Conservation (phyloP, 2,113 vertebrate species). For the Nannospalax galili region DNA sequence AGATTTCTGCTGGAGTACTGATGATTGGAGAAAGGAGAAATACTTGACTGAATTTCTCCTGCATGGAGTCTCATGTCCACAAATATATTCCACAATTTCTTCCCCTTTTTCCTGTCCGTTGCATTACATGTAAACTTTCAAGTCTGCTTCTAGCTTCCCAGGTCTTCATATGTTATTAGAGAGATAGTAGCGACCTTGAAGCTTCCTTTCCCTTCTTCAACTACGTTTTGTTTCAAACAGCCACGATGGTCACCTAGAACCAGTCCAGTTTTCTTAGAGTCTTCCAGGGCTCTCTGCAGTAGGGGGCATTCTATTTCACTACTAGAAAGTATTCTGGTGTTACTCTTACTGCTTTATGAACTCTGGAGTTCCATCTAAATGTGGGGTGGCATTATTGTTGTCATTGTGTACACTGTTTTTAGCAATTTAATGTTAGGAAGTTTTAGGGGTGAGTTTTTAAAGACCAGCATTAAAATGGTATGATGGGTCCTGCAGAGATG, state of each 20-base stretch:
- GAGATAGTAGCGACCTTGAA: constrained; percentile 2
- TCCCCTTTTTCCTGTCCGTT: not conserved
- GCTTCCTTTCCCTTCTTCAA: constrained; percentile 10
- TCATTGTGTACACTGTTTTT: constrained; percentile 20
- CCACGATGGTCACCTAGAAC: not conserved
- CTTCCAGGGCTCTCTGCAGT: not conserved
- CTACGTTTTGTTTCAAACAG: constrained; percentile 34
- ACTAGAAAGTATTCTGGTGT: constrained; percentile 2
- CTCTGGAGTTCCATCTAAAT: constrained; percentile 32
- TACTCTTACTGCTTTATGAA: constrained; percentile 39
- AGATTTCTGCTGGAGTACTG: not conserved
- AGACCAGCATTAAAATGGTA: constrained; percentile 47
- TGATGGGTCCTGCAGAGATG: constrained; percentile 53
- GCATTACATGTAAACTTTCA: not conserved
- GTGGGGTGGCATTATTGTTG: constrained; percentile 19
- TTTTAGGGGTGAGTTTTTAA: constrained; percentile 48
- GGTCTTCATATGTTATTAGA: not conserved
- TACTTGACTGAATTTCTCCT: not conserved
- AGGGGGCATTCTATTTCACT: not conserved
- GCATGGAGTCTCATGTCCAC: not conserved
- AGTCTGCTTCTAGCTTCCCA: not conserved
- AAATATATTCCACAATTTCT: not conserved
- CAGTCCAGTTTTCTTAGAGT: constrained; percentile 2
- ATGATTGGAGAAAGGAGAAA: not conserved
- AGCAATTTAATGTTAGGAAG: constrained; percentile 54